A percentile compares a stretch with the other conserved stretches of the same genome.
Conservation (phyloP, 2,797 vertebrate species). For the Alcedo atthis region DNA sequence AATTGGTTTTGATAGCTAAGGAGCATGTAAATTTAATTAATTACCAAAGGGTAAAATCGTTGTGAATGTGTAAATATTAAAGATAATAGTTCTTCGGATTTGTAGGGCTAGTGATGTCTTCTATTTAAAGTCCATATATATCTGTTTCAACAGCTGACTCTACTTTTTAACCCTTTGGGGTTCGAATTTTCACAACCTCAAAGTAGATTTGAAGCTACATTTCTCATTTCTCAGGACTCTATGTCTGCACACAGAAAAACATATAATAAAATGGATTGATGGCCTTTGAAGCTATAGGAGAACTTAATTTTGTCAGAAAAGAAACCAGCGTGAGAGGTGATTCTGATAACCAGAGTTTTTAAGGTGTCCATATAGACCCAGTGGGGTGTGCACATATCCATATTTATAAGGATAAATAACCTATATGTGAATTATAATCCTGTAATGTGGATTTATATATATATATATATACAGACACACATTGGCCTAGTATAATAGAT, state of each 20-base stretch:
- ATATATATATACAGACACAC: background rate
- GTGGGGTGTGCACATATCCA: background rate
- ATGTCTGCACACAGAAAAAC: background rate
- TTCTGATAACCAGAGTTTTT: slow-evolving; percentile 11
- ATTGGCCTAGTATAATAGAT: background rate
- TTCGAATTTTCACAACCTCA: background rate
- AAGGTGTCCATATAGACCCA: background rate
- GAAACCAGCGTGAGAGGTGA: slow-evolving; percentile 11
- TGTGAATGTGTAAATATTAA: background rate
- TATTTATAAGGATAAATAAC: background rate
- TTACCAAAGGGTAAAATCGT: background rate
- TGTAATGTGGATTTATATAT: background rate
- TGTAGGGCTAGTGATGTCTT: background rate
- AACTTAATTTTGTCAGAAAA: background rate
- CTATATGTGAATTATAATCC: too few species aligned
- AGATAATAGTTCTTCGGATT: background rate
- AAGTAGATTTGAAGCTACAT: background rate
- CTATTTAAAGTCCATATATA: background rate
- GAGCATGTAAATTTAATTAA: background rate
- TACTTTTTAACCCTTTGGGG: background rate
- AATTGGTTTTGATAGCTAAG: background rate
- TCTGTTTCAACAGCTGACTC: background rate
- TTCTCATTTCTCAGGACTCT: fast-evolving
- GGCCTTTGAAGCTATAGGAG: background rate
- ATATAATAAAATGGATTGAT: background rate